These are phyloP conservation scores for Noctua comes DNA, from an alignment of 2,888 invertebrate genomes.

Conservation along the genomic window DNA sequence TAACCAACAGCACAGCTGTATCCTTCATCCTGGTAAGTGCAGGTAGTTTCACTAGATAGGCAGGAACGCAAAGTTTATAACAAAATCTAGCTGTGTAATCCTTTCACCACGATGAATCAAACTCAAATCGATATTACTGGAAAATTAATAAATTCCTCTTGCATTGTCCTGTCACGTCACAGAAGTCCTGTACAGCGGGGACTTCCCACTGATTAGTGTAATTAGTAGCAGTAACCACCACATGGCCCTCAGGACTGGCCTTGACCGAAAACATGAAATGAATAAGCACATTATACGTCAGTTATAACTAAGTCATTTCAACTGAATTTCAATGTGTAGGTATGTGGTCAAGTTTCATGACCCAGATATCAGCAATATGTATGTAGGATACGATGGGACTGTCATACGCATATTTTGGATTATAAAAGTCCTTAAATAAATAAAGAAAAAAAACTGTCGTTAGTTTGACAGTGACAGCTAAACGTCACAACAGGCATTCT, in stretches of 20 bases:
- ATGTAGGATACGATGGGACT: neutral
- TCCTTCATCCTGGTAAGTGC: neutral
- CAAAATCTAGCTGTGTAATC: neutral
- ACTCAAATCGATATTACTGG: too few relatives aligned
- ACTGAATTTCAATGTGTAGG: neutral
- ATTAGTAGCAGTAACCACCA: neutral
- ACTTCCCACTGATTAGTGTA: conserved; percentile 13
- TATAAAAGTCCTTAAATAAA: neutral
- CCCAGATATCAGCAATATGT: neutral
- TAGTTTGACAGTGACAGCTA: conserved; percentile 18
- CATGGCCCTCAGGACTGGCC: neutral
- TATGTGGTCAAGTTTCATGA: neutral
- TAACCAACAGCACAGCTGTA: neutral
- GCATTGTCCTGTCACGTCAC: neutral
- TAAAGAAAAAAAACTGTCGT: neutral
- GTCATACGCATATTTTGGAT: neutral
- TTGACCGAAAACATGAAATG: conserved; percentile 36
- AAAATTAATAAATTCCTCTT: neutral
- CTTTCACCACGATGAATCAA: neutral
- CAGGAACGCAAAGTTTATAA: neutral
- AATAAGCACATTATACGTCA: conserved; percentile 15
- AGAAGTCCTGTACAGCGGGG: neutral
- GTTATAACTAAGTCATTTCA: neutral
- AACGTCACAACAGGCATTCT: conserved; percentile 16
- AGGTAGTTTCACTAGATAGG: too few relatives aligned